Evolutionary conservation across 2,113 vertebrate genomes (phyloP).

Genomic region (Prionailurus bengalensis): DNA sequence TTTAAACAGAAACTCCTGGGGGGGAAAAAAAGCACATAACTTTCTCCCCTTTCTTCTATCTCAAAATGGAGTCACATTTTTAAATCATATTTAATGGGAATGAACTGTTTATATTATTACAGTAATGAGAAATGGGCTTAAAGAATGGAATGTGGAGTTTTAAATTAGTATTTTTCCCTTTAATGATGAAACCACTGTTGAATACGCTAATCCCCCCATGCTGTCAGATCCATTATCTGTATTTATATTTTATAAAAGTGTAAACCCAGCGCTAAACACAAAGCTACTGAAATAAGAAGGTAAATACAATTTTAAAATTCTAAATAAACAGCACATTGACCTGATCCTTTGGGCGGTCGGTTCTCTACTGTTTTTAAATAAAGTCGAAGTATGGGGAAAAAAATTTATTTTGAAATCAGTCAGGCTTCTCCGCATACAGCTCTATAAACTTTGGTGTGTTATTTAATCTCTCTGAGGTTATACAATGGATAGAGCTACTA

Average conservation of each 20-base stretch:
- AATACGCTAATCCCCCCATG: constrained; percentile 83
- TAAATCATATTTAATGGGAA: constrained; percentile 55
- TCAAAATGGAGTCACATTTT: constrained; percentile 50
- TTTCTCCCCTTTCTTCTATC: background rate
- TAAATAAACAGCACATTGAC: constrained; percentile 44
- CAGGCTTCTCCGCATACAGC: background rate
- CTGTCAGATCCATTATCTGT: constrained; percentile 83
- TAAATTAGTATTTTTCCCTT: constrained; percentile 84
- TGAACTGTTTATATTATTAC: constrained; percentile 80
- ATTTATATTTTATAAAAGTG: constrained; percentile 86
- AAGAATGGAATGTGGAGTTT: constrained; percentile 73
- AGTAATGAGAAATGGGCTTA: constrained; percentile 82
- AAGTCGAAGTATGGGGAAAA: background rate
- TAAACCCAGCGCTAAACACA: constrained; percentile 79
- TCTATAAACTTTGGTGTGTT: background rate
- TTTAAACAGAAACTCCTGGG: constrained; percentile 5
- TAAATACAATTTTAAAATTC: constrained; percentile 71
- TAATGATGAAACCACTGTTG: constrained; percentile 78
- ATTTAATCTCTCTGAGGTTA: background rate
- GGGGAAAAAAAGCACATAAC: background rate
- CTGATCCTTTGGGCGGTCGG: background rate
- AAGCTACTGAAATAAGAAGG: constrained; percentile 65
- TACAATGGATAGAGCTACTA: background rate
- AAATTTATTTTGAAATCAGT: background rate
- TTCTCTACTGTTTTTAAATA: constrained; percentile 11